phyloP scores from a whole-genome alignment of 2,888 invertebrate genomes.

The Chirona hameri region DNA sequence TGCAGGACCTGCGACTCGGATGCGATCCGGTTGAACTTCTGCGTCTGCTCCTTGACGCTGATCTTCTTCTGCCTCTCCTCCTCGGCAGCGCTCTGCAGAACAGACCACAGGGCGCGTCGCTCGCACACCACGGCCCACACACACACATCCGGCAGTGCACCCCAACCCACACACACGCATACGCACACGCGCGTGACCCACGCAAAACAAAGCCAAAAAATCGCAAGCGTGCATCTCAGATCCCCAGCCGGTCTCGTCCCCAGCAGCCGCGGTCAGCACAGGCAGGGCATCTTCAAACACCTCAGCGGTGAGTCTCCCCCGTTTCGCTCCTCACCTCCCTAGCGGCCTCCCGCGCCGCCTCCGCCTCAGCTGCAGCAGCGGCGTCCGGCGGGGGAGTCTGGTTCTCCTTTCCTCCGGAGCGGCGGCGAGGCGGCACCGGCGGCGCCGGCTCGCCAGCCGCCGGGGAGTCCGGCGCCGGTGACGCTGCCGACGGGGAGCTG shows the following conservation, averaged over 20 bases:
- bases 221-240: not conserved
- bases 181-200: not conserved
- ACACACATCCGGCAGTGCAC: not conserved
- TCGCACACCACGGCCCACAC: not conserved
- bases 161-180: not conserved
- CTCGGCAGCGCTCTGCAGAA: constrained; percentile 34
- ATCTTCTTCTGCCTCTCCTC: constrained; percentile 54
- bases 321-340: not conserved
- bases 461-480: constrained; percentile 33
- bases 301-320: not conserved
- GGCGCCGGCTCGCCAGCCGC: constrained; percentile 48
- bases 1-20: constrained; percentile 60
- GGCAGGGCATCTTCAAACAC: not conserved
- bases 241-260: constrained; percentile 4
- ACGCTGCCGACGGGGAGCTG: constrained; percentile 8
- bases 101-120: not conserved
- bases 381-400: constrained; percentile 37
- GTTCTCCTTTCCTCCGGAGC: constrained; percentile 52
- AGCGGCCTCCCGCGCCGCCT: not conserved
- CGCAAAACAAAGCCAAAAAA: not conserved
- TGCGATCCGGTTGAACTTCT: constrained; percentile 88
- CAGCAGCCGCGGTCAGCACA: constrained; percentile 22
- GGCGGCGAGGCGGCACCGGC: constrained; percentile 56
- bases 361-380: not conserved
- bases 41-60: constrained; percentile 86